Base-by-base conservation (phyloP, 2,888 invertebrate genomes). In the Archips xylosteana region DNA sequence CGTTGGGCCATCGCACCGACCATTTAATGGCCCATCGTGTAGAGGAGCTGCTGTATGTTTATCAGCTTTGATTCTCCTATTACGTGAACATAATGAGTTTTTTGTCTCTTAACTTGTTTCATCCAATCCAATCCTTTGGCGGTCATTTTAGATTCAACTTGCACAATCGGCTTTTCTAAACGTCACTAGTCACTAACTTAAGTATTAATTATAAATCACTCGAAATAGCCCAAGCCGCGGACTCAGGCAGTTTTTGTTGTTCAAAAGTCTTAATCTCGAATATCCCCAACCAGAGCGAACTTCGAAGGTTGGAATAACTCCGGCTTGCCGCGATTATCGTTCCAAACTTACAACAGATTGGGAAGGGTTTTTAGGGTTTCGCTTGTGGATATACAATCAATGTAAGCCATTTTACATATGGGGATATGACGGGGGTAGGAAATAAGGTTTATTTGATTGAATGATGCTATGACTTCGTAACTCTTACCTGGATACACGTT, bases 321-420 rank as follows among this genome's bases (percentile, higher is more conserved):
- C n/a, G 61, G 45, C 39, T 62, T 8, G 12, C 34, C 71, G 51
- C 54, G 61, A 61, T 67, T 67, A 61, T 66, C 61, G 64, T 45
- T 62, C 34, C 61, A 15, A 71, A 61, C 49, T 60, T 47, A 60
- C 45, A n/a, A 54, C 66, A 66, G 66, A 71, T 65, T 71, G 71
- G 51, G 51, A 67, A 67, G 62, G 71, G 67, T 67, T 67, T 64
- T 67, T 66, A 66, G 45, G 54, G 61, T 13, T 45, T 71, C 51
- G n/a, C 12, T 39, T 10, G 34, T 45, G 8, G 42, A 59, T 45
- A 54, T 23, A 42, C 9, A 70, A 64, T 70, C 62, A 54, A 49
- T 49, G 39, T n/a, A 36, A 39, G 64, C 47, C 23, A 57, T 54
- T 63, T 63, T 70, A 63, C 60, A 8, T 60, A n/a, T 36, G 2